These are phyloP conservation scores for mouse (Mus musculus) DNA, from an alignment of 2,113 vertebrate genomes.

Conservation along the genomic window DNA sequence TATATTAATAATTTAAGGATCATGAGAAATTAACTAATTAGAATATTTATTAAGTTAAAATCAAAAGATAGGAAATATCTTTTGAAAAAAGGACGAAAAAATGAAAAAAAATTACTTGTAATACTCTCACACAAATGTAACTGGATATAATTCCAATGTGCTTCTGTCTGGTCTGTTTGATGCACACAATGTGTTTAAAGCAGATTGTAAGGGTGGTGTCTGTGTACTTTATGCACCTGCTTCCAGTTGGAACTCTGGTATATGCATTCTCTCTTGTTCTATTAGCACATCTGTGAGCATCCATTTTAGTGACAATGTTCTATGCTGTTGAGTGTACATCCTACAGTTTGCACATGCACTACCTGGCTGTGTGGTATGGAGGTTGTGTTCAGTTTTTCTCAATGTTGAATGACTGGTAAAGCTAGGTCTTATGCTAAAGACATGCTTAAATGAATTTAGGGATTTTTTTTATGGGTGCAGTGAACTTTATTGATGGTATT, in stretches of 20 bases:
- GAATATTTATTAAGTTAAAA: slow-evolving; percentile 23
- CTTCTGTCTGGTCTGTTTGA: slow-evolving; percentile 11
- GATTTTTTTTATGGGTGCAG: background rate
- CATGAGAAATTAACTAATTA: slow-evolving; percentile 16
- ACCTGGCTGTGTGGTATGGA: background rate
- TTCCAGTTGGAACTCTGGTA: background rate
- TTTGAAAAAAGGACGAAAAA: too few species aligned
- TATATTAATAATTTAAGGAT: slow-evolving; percentile 24
- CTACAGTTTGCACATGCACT: background rate
- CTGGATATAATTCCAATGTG: background rate
- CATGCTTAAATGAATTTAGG: background rate
- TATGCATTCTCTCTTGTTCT: background rate
- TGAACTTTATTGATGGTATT: too few species aligned
- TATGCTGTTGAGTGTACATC: background rate
- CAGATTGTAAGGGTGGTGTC: background rate
- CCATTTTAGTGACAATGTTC: background rate
- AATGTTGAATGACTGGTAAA: background rate
- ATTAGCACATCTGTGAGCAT: background rate
- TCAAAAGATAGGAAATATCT: slow-evolving; percentile 24
- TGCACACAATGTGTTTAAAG: background rate
- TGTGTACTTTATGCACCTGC: background rate
- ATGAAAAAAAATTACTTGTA: background rate
- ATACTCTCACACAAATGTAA: background rate
- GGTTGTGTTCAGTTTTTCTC: background rate
- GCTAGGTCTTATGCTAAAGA: background rate